A percentile compares a stretch with the other conserved stretches of the same genome.
Conservation (phyloP, 2,113 vertebrate genomes). For the Alouatta palliata region DNA sequence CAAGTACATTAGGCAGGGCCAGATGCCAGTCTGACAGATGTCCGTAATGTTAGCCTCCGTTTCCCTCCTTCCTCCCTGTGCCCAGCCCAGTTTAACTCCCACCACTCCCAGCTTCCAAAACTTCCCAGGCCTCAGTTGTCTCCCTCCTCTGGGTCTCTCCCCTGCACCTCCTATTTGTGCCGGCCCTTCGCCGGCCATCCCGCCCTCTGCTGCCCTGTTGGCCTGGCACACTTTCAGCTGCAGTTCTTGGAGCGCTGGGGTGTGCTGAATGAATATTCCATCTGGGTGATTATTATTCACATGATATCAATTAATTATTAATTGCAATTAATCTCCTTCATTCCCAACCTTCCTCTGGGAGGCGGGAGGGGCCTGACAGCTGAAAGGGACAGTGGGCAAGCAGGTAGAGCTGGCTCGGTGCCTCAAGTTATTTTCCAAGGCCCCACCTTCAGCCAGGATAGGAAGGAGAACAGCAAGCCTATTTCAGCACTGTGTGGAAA, state of each 20-base stretch:
- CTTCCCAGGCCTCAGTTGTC: neutral
- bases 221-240: conserved; percentile 64
- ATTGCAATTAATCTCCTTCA: conserved; percentile 79
- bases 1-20: conserved; percentile 79
- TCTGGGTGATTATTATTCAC: conserved; percentile 78
- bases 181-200: neutral
- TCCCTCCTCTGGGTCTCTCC: conserved; percentile 15
- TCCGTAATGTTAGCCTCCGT: conserved; percentile 65
- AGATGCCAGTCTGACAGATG: conserved; percentile 77
- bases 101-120: conserved; percentile 60
- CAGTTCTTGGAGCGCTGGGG: conserved; percentile 51
- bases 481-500: conserved; percentile 23
- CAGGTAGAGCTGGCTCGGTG: neutral
- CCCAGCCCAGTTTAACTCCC: conserved; percentile 47
- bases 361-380: conserved; percentile 8
- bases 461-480: neutral
- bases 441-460: neutral
- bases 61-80: conserved; percentile 64
- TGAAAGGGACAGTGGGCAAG: neutral
- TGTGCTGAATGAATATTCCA: conserved; percentile 72
- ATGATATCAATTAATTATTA: conserved; percentile 82
- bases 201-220: neutral
- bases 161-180: neutral
- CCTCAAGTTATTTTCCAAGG: neutral
- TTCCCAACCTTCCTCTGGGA: conserved; percentile 73